Conservation (phyloP, 2,113 vertebrate species). For the Labrus mixtus region DNA sequence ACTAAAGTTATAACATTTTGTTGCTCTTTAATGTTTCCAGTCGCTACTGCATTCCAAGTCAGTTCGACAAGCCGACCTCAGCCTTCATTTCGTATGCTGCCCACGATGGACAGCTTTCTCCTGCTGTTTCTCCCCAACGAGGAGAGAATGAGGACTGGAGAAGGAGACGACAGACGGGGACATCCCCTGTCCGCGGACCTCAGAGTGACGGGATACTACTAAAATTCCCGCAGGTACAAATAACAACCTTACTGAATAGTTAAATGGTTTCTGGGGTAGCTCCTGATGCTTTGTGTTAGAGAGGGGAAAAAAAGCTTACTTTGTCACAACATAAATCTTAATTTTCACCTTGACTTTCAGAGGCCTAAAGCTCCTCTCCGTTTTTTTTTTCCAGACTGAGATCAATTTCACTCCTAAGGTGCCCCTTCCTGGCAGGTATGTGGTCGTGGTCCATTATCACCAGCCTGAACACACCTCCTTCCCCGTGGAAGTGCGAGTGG, state of each 20-base stretch:
- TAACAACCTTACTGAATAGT: not conserved
- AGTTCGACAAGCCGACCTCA: slow-evolving; percentile 80
- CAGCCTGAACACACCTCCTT: slow-evolving; percentile 85
- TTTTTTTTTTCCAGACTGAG: slow-evolving; percentile 80
- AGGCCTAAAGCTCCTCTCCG: not conserved
- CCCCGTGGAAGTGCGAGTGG: slow-evolving; percentile 84
- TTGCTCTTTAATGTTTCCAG: slow-evolving; percentile 78
- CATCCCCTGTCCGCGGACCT: slow-evolving; percentile 42
- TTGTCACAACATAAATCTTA: not conserved
- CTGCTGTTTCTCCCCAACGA: slow-evolving; percentile 27
- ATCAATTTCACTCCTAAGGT: slow-evolving; percentile 84
- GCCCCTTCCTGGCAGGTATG: slow-evolving; percentile 81
- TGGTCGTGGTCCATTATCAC: slow-evolving; percentile 89
- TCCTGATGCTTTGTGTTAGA: not conserved
- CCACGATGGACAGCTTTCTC: slow-evolving; percentile 65
- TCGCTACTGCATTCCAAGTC: slow-evolving; percentile 84
- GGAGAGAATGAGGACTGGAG: slow-evolving; percentile 61
- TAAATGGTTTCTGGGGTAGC: not conserved
- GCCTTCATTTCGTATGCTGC: slow-evolving; percentile 83
- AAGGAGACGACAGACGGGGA: slow-evolving; percentile 59
- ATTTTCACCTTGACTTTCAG: not conserved
- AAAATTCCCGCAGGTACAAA: slow-evolving; percentile 86
- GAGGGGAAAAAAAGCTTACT: not conserved
- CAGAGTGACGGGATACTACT: slow-evolving; percentile 81
- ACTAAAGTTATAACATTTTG: not conserved